Evolutionary conservation across 2,888 invertebrate genomes (phyloP).

Genomic region (Pseudococcus viburni): DNA sequence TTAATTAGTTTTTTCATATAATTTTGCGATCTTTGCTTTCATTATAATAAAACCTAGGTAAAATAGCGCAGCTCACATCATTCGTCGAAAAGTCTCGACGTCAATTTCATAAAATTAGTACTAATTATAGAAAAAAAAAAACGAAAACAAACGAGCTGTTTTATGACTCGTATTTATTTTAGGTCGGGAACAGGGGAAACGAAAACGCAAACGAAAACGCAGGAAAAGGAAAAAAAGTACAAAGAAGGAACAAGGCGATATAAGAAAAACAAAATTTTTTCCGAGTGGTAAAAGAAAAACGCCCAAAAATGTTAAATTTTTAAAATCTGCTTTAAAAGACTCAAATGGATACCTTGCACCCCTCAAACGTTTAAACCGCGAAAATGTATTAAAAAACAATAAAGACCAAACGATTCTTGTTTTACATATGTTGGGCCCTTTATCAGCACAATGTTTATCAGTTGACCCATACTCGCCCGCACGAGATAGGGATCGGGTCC

Average conservation of each 20-base stretch:
- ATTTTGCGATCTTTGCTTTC: constrained; percentile 35
- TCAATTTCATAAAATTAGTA: constrained; percentile 50
- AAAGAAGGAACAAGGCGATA: background rate
- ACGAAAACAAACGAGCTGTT: constrained; percentile 38
- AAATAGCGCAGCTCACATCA: no score
- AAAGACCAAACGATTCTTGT: constrained; percentile 52
- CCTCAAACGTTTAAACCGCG: constrained; percentile 33
- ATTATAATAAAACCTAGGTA: background rate
- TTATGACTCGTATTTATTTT: constrained; percentile 36
- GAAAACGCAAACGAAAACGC: background rate
- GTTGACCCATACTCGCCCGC: background rate
- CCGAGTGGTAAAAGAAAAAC: constrained; percentile 47
- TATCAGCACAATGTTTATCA: constrained; percentile 56
- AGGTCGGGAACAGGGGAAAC: background rate
- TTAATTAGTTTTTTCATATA: background rate
- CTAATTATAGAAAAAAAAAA: constrained; percentile 46
- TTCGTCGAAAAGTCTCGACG: no score
- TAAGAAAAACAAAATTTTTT: constrained; percentile 55
- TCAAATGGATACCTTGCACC: constrained; percentile 44
- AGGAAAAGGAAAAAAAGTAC: background rate
- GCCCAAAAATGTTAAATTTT: constrained; percentile 49
- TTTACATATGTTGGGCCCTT: constrained; percentile 52
- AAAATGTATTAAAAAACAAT: constrained; percentile 56
- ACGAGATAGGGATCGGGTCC: background rate
- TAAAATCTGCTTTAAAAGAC: constrained; percentile 52